A percentile compares a stretch with the other conserved stretches of the same genome.
phyloP scores from a whole-genome alignment of 92 coral and sea anemone genomes.

The Bergia sp. region DNA sequence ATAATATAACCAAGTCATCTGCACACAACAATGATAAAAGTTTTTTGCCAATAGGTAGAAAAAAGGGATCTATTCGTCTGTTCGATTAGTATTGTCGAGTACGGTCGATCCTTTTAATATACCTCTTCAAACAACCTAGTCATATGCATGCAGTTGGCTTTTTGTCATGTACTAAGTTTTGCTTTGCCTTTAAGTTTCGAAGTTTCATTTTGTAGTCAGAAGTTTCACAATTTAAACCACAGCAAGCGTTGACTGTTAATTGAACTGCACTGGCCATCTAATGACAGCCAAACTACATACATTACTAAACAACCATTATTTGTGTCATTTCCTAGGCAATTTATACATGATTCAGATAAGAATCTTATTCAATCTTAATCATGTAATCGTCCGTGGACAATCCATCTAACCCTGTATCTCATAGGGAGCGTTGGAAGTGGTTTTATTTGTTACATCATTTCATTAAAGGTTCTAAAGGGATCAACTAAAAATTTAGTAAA shows the following conservation, averaged over 20 bases:
- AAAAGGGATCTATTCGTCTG: constrained; percentile 29
- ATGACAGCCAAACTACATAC: too few species aligned
- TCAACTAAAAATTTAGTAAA: background rate
- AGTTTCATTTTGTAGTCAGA: too few species aligned
- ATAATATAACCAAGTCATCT: constrained; percentile 46
- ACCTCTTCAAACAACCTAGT: too few species aligned
- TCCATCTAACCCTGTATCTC: background rate
- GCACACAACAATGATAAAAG: constrained; percentile 32
- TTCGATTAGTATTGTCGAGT: too few species aligned
- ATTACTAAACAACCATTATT: too few species aligned
- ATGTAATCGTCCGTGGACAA: background rate
- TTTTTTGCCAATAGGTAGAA: constrained; percentile 27
- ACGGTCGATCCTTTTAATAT: too few species aligned
- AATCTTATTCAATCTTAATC: background rate
- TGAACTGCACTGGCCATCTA: background rate
- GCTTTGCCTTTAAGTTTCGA: background rate
- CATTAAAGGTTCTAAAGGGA: too few species aligned
- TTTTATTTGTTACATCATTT: background rate
- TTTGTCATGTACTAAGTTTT: background rate
- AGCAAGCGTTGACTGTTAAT: background rate
- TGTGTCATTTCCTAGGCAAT: background rate
- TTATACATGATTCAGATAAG: background rate
- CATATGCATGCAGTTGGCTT: too few species aligned
- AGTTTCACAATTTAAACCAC: too few species aligned
- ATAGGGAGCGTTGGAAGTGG: background rate